A percentile compares a stretch with the other conserved stretches of the same genome.
These are phyloP conservation scores for Morpho deidamia DNA, from an alignment of 2,888 invertebrate genomes.

Conservation along the genomic window DNA sequence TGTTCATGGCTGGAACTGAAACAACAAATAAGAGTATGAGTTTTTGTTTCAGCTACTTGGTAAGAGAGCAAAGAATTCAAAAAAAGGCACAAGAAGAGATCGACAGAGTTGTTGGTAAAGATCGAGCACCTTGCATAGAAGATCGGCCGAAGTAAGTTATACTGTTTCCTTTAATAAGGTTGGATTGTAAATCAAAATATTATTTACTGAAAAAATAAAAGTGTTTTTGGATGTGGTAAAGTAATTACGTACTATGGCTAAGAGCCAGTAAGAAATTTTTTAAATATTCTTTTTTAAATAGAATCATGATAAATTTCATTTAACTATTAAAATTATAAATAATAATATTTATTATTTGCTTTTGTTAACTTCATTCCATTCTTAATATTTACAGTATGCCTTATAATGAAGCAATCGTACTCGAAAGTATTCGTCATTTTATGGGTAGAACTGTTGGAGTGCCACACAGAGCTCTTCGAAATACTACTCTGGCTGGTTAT, in stretches of 20 bases:
- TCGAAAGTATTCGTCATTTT: constrained; percentile 88
- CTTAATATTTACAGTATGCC: constrained; percentile 80
- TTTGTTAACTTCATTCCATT: too few species aligned
- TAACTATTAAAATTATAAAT: not conserved
- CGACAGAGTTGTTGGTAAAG: constrained; percentile 83
- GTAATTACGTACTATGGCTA: too few species aligned
- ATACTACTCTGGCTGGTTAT: constrained; percentile 85
- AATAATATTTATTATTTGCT: not conserved
- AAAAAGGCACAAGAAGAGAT: constrained; percentile 87
- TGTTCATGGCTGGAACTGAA: constrained; percentile 93
- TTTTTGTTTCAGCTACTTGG: constrained; percentile 86
- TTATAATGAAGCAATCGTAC: constrained; percentile 86
- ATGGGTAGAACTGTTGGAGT: constrained; percentile 88
- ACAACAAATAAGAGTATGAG: constrained; percentile 89
- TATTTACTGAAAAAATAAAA: too few species aligned
- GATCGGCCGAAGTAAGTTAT: constrained; percentile 82
- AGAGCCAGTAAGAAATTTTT: too few species aligned
- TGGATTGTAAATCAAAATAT: too few species aligned
- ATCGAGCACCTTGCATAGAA: constrained; percentile 82
- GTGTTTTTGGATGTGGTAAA: too few species aligned
- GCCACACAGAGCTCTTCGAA: constrained; percentile 86
- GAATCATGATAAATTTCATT: not conserved
- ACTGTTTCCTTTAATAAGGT: too few species aligned
- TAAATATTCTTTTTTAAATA: too few species aligned
- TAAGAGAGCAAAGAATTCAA: constrained; percentile 85